Conservation (phyloP, 2,888 invertebrate genomes). For the Camptogramma bilineatum region DNA sequence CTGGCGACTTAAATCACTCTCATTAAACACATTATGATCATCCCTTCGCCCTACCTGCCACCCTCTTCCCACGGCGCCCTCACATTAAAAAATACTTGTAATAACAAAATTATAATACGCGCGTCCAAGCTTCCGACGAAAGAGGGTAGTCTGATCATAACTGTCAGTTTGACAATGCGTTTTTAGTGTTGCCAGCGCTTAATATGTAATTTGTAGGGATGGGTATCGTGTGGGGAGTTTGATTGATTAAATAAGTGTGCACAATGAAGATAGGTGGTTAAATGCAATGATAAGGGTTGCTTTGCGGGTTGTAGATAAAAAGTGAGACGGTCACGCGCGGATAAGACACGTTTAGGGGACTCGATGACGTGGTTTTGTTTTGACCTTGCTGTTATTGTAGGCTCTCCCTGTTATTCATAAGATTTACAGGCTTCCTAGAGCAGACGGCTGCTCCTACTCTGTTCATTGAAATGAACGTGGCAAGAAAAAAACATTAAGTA, state of each 20-base stretch:
- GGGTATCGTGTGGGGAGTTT: slow-evolving; percentile 70
- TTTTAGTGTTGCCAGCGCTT: slow-evolving; percentile 75
- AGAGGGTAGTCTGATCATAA: slow-evolving; percentile 58
- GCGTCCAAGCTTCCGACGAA: slow-evolving; percentile 73
- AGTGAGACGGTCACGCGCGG: slow-evolving; percentile 35
- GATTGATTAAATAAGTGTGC: slow-evolving; percentile 84
- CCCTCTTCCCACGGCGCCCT: slow-evolving; percentile 74
- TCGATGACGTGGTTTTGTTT: slow-evolving; percentile 1
- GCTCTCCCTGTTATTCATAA: no score
- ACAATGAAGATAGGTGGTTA: slow-evolving; percentile 73
- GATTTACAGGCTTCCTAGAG: no score
- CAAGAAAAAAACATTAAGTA: no score
- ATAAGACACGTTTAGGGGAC: slow-evolving; percentile 23
- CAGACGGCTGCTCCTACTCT: no score
- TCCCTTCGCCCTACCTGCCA: slow-evolving; percentile 67
- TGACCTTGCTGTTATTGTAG: no score
- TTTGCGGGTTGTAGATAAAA: slow-evolving; percentile 42
- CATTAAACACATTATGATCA: slow-evolving; percentile 71
- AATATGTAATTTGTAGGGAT: slow-evolving; percentile 83
- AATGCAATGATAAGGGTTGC: slow-evolving; percentile 67
- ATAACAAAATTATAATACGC: slow-evolving; percentile 82
- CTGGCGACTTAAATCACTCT: slow-evolving; percentile 63
- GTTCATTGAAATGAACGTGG: no score
- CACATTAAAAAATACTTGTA: slow-evolving; percentile 72
- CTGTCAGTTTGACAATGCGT: slow-evolving; percentile 73